Percentiles rank a stretch among this genome's conserved stretches.
phyloP scores from a whole-genome alignment of 1,140 invertebrate species.

The Dufourea novaeangliae region DNA sequence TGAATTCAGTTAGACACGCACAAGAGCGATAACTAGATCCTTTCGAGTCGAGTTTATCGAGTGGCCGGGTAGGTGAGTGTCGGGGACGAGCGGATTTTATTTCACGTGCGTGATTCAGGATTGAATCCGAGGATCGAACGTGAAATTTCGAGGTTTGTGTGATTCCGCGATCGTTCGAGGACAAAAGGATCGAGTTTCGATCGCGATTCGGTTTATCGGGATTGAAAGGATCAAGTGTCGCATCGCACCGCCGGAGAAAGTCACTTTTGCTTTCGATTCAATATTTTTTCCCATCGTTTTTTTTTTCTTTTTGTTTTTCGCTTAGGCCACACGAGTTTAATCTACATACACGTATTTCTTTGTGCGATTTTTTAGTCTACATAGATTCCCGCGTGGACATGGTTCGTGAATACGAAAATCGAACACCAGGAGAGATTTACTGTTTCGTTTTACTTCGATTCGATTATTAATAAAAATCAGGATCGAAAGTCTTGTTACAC shows the following conservation, averaged over 20 bases:
- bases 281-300: background rate
- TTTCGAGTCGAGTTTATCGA: background rate
- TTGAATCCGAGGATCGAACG: background rate
- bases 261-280: background rate
- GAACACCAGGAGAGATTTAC: background rate
- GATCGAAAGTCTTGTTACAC: background rate
- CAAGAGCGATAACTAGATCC: constrained; percentile 54
- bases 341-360: no score
- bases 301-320: no score
- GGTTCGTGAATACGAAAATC: background rate
- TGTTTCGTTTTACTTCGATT: background rate
- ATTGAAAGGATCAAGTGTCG: background rate
- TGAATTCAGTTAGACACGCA: constrained; percentile 72
- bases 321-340: no score
- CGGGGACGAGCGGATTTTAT: background rate
- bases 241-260: background rate
- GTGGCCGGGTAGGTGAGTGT: constrained; percentile 19
- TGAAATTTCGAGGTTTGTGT: background rate
- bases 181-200: background rate
- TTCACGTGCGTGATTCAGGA: background rate
- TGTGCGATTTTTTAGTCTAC: no score
- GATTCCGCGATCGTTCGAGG: background rate
- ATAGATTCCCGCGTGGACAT: no score
- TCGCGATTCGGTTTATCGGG: background rate
- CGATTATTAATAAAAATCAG: background rate